Percentiles rank a stretch among this genome's conserved stretches.
Conservation (phyloP, 53 echinoderm and acorn worm genomes). For the Crossaster papposus region DNA sequence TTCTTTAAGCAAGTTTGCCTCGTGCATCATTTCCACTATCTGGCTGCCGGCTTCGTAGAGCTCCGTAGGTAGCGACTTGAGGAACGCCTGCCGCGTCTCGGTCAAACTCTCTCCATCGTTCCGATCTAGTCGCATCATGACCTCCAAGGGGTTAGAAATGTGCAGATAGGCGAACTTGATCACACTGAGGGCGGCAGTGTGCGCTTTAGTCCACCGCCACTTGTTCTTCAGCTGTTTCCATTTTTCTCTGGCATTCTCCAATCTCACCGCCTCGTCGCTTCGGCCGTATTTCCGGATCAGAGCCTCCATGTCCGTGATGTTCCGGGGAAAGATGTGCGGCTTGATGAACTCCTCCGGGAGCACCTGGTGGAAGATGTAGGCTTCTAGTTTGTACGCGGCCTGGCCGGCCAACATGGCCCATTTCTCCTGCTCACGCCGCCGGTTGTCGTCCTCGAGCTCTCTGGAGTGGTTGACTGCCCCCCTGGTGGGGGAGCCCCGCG, state of each 20-base stretch:
- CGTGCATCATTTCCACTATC: conserved; percentile 84
- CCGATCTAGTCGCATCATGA: conserved; percentile 90
- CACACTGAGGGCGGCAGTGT: conserved; percentile 72
- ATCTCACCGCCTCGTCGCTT: conserved; percentile 67
- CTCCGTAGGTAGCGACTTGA: conserved; percentile 77
- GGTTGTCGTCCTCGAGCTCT: conserved; percentile 77
- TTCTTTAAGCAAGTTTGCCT: conserved; percentile 66
- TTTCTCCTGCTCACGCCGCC: conserved; percentile 89
- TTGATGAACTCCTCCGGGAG: conserved; percentile 93
- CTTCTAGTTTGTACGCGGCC: conserved; percentile 90
- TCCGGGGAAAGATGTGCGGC: conserved; percentile 97
- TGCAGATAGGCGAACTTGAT: conserved; percentile 93
- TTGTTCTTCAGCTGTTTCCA: conserved; percentile 81
- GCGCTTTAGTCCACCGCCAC: conserved; percentile 85
- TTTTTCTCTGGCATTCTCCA: conserved; percentile 89
- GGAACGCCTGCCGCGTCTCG: conserved; percentile 79
- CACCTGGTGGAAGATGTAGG: conserved; percentile 90
- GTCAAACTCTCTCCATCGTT: conserved; percentile 83
- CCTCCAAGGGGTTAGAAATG: conserved; percentile 95
- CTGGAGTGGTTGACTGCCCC: not conserved
- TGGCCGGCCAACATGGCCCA: conserved; percentile 99
- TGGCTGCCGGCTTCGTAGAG: conserved; percentile 80
- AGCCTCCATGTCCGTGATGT: conserved; percentile 88
- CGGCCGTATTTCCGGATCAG: conserved; percentile 86
- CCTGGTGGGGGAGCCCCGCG: conserved; percentile 19